Evolutionary conservation across 2,797 vertebrate genomes (phyloP), one percentile per base, ranked within the genome.

Genomic region (Syncerus caffer): DNA sequence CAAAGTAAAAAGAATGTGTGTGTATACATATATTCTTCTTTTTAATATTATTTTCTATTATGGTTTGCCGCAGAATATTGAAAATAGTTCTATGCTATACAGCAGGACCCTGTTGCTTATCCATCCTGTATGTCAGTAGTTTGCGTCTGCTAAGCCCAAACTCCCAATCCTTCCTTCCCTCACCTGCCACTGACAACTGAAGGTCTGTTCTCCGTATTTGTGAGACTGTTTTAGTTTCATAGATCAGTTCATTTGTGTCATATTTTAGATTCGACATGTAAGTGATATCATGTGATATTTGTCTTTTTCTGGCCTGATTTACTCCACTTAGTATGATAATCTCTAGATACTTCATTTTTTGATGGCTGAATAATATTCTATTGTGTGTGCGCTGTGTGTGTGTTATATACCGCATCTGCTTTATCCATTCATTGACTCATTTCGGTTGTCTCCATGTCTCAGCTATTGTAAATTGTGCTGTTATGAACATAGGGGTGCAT

Each of bases 361-460:
- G 21, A 45, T 74, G 71, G 34, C 67, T 71, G 34, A 38, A 13
- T 71, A 71, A 38, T 71, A 12, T 38, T 38, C 67, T 71, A 0
- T 21, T 38, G 34, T 23, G 34, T 71, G 64, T 38, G 64, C 0
- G 0, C n/a, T 2, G 5, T 1, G 34, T 71, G 34, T 2, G 10
- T 38, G 34, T 38, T 6, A 12, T 23, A 13, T 23, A 38, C 11
- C 0, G 0, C 34, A 23, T 38, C 34, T 71, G 67, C 34, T 71
- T 6, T 71, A 13, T 23, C n/a, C 64, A 71, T 23, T 12, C 67
- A 38, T 38, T 13, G 67, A 71, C 38, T 71, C 19, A 3, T 50
- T 50, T 79, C 31, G 76, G 27, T 79, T 31, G 76, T 50, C 47
- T 50, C 16, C 16, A 3, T 50, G 45, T 31, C 76, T 79, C 50